These are phyloP conservation scores for Thecophora atra DNA, from an alignment of 2,888 invertebrate species.

Conservation along the genomic window DNA sequence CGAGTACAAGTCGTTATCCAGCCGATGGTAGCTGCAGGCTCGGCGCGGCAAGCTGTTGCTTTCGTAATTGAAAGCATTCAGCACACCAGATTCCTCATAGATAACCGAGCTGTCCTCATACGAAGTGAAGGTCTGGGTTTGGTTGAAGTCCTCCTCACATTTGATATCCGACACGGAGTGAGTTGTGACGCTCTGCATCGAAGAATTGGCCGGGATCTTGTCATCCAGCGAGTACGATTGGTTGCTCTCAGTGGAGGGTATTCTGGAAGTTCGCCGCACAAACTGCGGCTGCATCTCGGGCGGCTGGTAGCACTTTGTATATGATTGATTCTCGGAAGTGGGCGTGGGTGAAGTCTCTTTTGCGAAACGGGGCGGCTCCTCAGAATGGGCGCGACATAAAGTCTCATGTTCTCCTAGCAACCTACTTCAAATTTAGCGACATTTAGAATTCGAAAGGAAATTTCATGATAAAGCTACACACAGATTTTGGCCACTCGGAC, in stretches of 20 bases:
- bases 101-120: conserved; percentile 15
- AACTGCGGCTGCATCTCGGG: conserved; percentile 49
- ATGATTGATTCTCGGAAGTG: conserved; percentile 52
- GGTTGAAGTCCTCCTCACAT: conserved; percentile 16
- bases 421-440: conserved; percentile 40
- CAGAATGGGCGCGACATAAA: conserved; percentile 84
- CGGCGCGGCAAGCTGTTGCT: conserved; percentile 65
- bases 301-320: conserved; percentile 61
- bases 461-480: neutral
- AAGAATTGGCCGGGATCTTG: conserved; percentile 46
- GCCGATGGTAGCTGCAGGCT: conserved; percentile 61
- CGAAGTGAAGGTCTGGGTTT: conserved; percentile 22
- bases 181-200: conserved; percentile 32
- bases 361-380: conserved; percentile 80
- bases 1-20: conserved; percentile 61
- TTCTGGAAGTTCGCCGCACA: conserved; percentile 38
- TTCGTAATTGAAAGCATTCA: conserved; percentile 59
- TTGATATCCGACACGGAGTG: conserved; percentile 25
- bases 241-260: conserved; percentile 38
- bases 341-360: conserved; percentile 38
- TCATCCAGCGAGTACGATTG: conserved; percentile 38
- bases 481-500: conserved; percentile 11
- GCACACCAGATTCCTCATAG: conserved; percentile 25
- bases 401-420: conserved; percentile 73
- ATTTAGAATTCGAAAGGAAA: neutral